Evolutionary conservation across 1,140 invertebrate genomes (phyloP).

Genomic region (Elymnias hypermnestra): DNA sequence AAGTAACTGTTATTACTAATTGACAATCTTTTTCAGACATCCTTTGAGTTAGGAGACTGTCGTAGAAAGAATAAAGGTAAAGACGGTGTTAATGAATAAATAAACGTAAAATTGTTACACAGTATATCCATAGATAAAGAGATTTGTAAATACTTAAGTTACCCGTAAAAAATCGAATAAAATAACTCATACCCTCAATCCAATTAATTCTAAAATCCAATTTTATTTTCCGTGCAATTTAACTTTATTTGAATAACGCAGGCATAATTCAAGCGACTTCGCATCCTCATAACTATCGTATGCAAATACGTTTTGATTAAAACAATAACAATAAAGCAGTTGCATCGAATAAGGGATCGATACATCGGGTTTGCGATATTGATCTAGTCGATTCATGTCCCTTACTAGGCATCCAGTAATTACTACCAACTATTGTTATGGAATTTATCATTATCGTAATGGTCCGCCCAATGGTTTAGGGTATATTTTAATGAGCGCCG

Average conservation of each 20-base stretch:
- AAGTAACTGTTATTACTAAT: too few species aligned
- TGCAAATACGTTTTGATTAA: constrained; percentile 59
- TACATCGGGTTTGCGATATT: constrained; percentile 40
- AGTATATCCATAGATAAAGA: too few species aligned
- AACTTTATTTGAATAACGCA: constrained; percentile 13
- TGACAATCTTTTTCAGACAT: too few species aligned
- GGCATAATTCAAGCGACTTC: constrained; percentile 7
- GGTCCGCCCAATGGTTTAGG: constrained; percentile 18
- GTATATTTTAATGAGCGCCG: constrained; percentile 24
- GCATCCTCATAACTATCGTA: constrained; percentile 20
- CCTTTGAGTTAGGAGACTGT: too few species aligned
- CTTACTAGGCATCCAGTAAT: constrained; percentile 63
- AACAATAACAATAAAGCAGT: constrained; percentile 62
- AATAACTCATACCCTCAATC: too few species aligned
- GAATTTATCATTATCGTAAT: constrained; percentile 50
- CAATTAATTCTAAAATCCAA: constrained; percentile 7
- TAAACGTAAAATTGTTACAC: too few species aligned
- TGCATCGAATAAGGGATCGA: constrained; percentile 62
- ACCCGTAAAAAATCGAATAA: too few species aligned
- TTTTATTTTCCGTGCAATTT: constrained; percentile 20
- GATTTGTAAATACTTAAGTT: too few species aligned
- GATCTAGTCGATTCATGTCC: constrained; percentile 64
- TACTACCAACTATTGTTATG: constrained; percentile 56
- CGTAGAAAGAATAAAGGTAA: too few species aligned
- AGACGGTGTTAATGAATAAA: too few species aligned